Conservation (phyloP, 2,888 invertebrate genomes). For the Neoscelio sp. region DNA sequence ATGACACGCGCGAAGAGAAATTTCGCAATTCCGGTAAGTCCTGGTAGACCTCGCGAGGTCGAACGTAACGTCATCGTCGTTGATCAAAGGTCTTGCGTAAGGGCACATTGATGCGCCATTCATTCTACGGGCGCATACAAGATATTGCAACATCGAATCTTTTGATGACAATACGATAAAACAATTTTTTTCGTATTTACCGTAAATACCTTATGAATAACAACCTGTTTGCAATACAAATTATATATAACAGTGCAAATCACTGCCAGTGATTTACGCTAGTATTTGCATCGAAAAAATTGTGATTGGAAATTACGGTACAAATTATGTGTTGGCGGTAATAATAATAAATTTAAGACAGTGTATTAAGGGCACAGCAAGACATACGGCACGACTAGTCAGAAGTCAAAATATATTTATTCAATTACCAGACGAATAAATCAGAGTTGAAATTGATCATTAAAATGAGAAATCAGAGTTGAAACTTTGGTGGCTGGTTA, state of each 20-base stretch:
- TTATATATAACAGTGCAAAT: slow-evolving; percentile 21
- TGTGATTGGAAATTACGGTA: neutral
- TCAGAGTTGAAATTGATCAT: no score
- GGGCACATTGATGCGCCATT: slow-evolving; percentile 49
- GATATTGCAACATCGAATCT: slow-evolving; percentile 27
- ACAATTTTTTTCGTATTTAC: slow-evolving; percentile 41
- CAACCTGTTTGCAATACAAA: neutral
- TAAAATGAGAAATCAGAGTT: no score
- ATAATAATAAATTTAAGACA: no score
- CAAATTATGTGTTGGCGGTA: no score
- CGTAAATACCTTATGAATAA: slow-evolving; percentile 14
- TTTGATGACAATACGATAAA: slow-evolving; percentile 57
- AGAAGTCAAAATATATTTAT: no score
- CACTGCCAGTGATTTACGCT: neutral
- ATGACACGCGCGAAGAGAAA: slow-evolving; percentile 50
- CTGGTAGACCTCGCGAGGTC: slow-evolving; percentile 58
- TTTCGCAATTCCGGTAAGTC: slow-evolving; percentile 57
- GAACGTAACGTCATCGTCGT: slow-evolving; percentile 46
- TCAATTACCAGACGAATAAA: no score
- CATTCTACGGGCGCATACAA: slow-evolving; percentile 27
- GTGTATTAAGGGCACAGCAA: no score
- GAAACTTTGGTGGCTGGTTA: no score
- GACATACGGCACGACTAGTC: no score
- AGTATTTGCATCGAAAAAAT: no score
- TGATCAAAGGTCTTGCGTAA: slow-evolving; percentile 64